A percentile compares a stretch with the other conserved stretches of the same genome.
Conservation (phyloP, 92 coral and sea anemone genomes). For the Zoanthus gigantus region DNA sequence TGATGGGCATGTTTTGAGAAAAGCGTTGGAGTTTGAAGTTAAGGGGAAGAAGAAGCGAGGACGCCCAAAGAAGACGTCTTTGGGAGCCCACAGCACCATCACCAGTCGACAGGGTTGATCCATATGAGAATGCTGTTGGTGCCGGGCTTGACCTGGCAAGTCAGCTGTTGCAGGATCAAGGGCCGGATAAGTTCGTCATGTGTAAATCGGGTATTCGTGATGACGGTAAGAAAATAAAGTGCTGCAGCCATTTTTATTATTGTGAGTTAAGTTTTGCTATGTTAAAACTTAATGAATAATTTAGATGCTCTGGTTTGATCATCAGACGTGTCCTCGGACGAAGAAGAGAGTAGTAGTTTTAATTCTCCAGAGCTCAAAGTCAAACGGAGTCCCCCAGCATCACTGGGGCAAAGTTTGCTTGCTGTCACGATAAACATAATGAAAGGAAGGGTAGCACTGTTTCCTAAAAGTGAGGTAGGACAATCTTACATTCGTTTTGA, state of each 20-base stretch:
- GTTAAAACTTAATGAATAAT: neutral
- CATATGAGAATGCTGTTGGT: conserved; percentile 70
- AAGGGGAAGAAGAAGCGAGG: no score
- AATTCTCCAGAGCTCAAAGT: conserved; percentile 80
- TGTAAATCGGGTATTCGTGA: conserved; percentile 92
- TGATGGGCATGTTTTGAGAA: no score
- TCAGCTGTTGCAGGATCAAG: conserved; percentile 86
- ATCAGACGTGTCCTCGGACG: conserved; percentile 87
- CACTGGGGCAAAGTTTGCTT: conserved; percentile 78
- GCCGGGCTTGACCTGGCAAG: conserved; percentile 95
- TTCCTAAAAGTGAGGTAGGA: conserved; percentile 82
- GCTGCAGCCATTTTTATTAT: neutral
- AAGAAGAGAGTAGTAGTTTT: conserved; percentile 85
- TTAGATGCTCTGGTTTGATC: neutral
- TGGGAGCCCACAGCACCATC: conserved; percentile 95
- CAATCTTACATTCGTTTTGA: neutral
- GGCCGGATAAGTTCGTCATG: conserved; percentile 93
- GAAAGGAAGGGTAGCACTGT: conserved; percentile 80
- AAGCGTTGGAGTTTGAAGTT: no score
- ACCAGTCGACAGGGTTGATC: conserved; percentile 80
- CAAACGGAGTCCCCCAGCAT: conserved; percentile 54
- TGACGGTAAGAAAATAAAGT: conserved; percentile 68
- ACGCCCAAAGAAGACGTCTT: no score
- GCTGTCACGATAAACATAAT: conserved; percentile 80
- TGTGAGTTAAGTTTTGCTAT: neutral